These are phyloP conservation scores for Plusia festucae DNA, from an alignment of 2,888 invertebrate genomes.

Conservation along the genomic window DNA sequence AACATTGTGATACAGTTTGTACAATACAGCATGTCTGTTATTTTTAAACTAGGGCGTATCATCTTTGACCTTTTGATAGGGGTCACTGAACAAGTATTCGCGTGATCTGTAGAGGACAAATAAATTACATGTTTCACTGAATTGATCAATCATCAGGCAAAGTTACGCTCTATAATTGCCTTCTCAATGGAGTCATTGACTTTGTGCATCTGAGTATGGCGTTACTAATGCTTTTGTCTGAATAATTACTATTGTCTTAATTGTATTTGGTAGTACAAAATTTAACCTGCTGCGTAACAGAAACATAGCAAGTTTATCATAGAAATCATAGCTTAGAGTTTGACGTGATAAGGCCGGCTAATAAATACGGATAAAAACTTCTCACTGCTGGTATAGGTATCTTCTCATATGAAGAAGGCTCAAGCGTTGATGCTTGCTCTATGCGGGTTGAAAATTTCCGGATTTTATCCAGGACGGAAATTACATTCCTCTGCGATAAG, in stretches of 20 bases:
- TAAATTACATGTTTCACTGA: neutral
- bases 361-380: too few species aligned
- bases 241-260: neutral
- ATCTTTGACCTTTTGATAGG: neutral
- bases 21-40: neutral
- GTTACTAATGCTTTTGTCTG: neutral
- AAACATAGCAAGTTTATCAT: too few species aligned
- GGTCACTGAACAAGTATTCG: neutral
- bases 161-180: neutral
- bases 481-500: too few species aligned
- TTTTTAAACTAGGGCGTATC: neutral
- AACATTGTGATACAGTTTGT: neutral
- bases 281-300: too few species aligned
- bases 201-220: neutral
- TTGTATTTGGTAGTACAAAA: neutral
- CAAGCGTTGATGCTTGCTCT: too few species aligned
- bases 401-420: too few species aligned
- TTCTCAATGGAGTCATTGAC: neutral
- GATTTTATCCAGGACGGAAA: too few species aligned
- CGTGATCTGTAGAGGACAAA: neutral
- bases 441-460: too few species aligned
- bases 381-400: too few species aligned
- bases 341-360: too few species aligned
- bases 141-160: neutral
- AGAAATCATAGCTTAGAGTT: too few species aligned